Conservation (phyloP, 2,113 vertebrate genomes). For the Dissostichus mawsoni region DNA sequence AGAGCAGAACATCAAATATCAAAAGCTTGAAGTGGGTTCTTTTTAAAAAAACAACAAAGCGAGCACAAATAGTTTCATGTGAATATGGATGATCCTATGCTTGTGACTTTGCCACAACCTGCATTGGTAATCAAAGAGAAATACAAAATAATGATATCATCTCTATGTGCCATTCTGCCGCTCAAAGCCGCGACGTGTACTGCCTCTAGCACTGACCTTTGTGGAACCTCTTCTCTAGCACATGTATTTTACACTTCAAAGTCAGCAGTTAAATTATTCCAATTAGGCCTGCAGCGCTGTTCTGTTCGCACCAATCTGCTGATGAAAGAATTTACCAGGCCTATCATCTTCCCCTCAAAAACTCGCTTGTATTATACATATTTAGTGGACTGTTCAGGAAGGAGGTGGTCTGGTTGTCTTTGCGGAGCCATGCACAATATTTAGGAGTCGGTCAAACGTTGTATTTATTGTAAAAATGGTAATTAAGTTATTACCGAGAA, state of each 20-base stretch:
- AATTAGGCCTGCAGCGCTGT: slow-evolving; percentile 70
- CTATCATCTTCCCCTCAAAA: slow-evolving; percentile 41
- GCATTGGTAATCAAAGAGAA: slow-evolving; percentile 41
- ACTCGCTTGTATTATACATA: slow-evolving; percentile 49
- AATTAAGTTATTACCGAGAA: too few relatives aligned
- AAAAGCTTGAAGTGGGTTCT: background rate
- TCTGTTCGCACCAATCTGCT: slow-evolving; percentile 64
- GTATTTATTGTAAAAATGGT: background rate
- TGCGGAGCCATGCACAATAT: background rate
- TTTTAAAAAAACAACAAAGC: slow-evolving; percentile 17
- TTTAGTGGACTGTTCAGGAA: slow-evolving; percentile 42
- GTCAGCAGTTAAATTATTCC: slow-evolving; percentile 75
- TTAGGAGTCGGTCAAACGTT: background rate
- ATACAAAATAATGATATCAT: slow-evolving; percentile 49
- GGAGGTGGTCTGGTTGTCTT: slow-evolving; percentile 6
- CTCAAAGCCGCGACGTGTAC: slow-evolving; percentile 50
- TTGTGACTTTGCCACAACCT: background rate
- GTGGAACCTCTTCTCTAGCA: slow-evolving; percentile 50
- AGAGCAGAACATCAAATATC: background rate
- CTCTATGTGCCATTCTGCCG: slow-evolving; percentile 24
- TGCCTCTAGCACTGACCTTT: slow-evolving; percentile 70
- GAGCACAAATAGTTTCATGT: slow-evolving; percentile 2
- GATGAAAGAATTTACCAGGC: slow-evolving; percentile 72
- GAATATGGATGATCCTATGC: slow-evolving; percentile 13
- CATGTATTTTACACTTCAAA: slow-evolving; percentile 77